Evolutionary conservation across 1,140 invertebrate genomes (phyloP), one percentile per base, ranked within the genome.

Genomic region (Zaprionus nigranus): DNA sequence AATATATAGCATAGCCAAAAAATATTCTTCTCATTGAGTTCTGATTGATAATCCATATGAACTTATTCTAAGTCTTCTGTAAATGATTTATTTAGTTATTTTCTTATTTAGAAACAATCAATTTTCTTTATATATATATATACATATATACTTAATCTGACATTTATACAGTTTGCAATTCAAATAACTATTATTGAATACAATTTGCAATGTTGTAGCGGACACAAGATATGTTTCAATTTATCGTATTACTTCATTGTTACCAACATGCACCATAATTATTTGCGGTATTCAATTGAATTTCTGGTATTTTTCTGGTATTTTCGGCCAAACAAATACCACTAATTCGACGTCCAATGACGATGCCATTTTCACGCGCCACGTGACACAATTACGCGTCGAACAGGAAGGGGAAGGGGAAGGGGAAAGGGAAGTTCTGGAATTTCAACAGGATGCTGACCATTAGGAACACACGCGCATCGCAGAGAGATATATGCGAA

Each of bases 331-430:
- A 67, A 68, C 64, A 69, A 75, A 69, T 75, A 53, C 24, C 46
- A 43, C 71, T 73, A 73, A 73, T 73, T 60, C 20, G 20, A 13
- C 11, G 64, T 49, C n/a, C 66, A 63, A 26, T 40, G 66, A 58
- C 59, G 53, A 43, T 36, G 71, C 49, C 22, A 58, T 56, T 67
- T 68, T 73, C 71, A 68, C 64, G 64, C 64, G 65, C 71, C 60
- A 69, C 72, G 66, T 69, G 72, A 61, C 72, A 69, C 72, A 69
- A 69, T 69, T 69, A 61, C 40, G 36, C 36, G 26, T 15, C 57
- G 22, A 26, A 38, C 49, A 59, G 36, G 12, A 20, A 2, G 6
- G n/a, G 40, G 22, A 20, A 2, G 6, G n/a, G 40, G 22, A 17
- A 20, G 20, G 43, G 60, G 17, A 49, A 43, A 12, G 38, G 59